phyloP scores from a whole-genome alignment of 23 tunicate species.

The Halocynthia aurantium region DNA sequence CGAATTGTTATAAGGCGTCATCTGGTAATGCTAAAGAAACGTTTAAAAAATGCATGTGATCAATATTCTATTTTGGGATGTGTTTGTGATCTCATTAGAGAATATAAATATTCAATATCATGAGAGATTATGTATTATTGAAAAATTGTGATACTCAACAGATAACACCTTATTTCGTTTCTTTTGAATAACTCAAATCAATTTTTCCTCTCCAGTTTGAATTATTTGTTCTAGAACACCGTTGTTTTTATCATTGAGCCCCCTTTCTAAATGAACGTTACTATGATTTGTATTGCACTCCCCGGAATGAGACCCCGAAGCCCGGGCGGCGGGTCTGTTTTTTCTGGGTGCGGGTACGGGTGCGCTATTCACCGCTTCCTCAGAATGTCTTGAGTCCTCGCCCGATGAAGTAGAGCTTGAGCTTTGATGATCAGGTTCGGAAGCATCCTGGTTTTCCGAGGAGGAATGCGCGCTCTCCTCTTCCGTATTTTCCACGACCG shows the following conservation, averaged over 20 bases:
- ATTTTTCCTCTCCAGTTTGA: slow-evolving; percentile 3
- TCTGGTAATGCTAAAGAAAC: no score
- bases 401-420: background rate
- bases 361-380: background rate
- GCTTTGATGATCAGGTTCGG: background rate
- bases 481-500: background rate
- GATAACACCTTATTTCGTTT: no score
- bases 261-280: no score
- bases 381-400: no score
- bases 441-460: background rate
- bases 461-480: background rate
- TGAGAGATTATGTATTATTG: no score
- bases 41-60: no score
- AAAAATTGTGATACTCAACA: no score
- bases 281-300: background rate
- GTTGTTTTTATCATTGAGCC: background rate
- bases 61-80: no score
- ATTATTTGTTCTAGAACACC: slow-evolving; percentile 8
- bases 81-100: no score
- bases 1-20: no score
- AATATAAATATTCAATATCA: no score
- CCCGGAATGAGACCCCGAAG: background rate
- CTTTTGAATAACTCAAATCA: background rate
- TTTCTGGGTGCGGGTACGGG: slow-evolving; percentile 7
- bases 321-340: background rate